These are phyloP conservation scores for Charadrius vociferus DNA, from an alignment of 2,113 vertebrate genomes.

Conservation along the genomic window DNA sequence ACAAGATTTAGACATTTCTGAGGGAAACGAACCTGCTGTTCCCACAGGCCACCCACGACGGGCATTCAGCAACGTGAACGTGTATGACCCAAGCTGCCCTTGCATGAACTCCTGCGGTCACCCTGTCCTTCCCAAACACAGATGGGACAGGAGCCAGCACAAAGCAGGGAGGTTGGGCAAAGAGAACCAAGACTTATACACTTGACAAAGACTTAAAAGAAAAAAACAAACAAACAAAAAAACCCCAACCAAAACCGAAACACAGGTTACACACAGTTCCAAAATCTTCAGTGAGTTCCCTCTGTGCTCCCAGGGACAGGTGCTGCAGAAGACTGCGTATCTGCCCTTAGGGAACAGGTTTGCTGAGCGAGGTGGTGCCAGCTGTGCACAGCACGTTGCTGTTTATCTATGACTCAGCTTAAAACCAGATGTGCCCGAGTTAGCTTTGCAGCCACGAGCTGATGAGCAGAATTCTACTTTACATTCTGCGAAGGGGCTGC, in stretches of 20 bases:
- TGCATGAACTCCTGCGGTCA: fast-evolving
- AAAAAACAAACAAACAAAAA: no score
- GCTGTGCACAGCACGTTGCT: fast-evolving
- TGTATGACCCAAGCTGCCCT: fast-evolving
- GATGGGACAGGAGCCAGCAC: neutral
- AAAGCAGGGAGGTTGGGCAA: neutral
- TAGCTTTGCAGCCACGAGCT: neutral
- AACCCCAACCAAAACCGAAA: no score
- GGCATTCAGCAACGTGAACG: fast-evolving
- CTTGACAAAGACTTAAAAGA: neutral
- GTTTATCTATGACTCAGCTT: neutral
- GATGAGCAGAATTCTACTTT: neutral
- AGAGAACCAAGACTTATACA: neutral
- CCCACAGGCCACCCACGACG: neutral
- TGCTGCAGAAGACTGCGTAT: neutral
- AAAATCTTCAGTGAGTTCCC: neutral
- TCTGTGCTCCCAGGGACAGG: no score
- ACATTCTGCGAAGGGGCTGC: neutral
- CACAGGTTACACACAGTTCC: neutral
- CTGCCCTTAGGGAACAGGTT: no score
- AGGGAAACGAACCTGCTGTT: neutral
- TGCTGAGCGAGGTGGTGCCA: neutral
- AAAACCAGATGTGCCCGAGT: fast-evolving
- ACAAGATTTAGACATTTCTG: no score
- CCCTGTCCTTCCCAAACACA: fast-evolving